Evolutionary conservation across 2,113 vertebrate species (phyloP).

Genomic region (Pterophyllum scalare): DNA sequence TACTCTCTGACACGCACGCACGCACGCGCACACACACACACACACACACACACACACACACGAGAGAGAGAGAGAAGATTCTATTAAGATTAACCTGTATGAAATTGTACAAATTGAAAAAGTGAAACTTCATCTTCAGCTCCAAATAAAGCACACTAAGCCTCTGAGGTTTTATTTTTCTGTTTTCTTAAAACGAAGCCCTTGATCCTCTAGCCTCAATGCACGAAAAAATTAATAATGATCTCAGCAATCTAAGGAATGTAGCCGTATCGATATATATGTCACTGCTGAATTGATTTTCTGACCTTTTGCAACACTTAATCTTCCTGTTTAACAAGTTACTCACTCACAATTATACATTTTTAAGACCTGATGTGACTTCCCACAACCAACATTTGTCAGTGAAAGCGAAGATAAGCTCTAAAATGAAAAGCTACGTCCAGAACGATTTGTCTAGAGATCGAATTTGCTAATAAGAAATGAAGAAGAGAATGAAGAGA

Average conservation of each 20-base stretch:
- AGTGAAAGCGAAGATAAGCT: not conserved
- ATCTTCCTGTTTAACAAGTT: not conserved
- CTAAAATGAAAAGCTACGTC: not conserved
- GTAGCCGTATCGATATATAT: not conserved
- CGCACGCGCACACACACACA: constrained; percentile 3
- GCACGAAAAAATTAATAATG: not conserved
- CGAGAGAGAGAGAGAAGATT: constrained; percentile 43
- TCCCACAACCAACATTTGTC: not conserved
- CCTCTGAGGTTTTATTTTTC: constrained; percentile 43
- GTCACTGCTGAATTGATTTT: not conserved
- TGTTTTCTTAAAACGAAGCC: constrained; percentile 29
- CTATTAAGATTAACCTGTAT: constrained; percentile 74
- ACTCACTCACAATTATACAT: not conserved
- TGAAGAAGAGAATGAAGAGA: too few species aligned
- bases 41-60: not conserved
- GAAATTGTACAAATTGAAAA: constrained; percentile 71
- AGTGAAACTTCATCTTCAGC: constrained; percentile 60
- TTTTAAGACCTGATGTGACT: not conserved
- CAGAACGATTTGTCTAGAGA: not conserved
- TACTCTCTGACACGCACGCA: constrained; percentile 27
- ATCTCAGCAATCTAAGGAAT: not conserved
- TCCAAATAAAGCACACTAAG: constrained; percentile 51
- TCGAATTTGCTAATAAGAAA: not conserved
- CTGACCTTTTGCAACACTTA: not conserved
- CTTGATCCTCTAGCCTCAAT: constrained; percentile 33